Evolutionary conservation across 2,113 vertebrate genomes (phyloP).

Genomic region (Columba janthina): DNA sequence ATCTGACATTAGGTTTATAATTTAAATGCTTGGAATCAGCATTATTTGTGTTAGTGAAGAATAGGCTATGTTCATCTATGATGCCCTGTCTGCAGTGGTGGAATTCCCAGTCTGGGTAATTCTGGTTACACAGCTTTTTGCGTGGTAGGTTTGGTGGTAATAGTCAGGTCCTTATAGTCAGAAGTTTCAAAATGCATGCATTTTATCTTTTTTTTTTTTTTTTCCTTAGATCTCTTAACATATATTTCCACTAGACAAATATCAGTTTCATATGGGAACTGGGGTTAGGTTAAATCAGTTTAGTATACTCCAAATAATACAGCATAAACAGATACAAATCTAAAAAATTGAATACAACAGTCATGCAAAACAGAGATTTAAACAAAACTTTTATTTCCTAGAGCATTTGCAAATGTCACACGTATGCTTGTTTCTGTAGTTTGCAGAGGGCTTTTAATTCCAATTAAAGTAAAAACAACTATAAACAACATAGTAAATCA

Average conservation of each 20-base stretch:
- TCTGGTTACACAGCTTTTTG: neutral
- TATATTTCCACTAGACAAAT: neutral
- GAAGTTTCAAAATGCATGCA: neutral
- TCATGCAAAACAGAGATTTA: neutral
- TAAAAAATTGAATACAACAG: neutral
- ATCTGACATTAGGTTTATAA: neutral
- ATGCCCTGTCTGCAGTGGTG: neutral
- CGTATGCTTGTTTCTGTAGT: neutral
- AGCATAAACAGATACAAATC: neutral
- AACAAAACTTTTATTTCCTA: neutral
- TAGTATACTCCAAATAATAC: neutral
- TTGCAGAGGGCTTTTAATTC: neutral
- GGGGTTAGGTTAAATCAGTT: neutral
- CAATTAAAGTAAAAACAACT: neutral
- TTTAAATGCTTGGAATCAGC: neutral
- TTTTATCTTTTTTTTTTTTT: neutral
- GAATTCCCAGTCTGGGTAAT: neutral
- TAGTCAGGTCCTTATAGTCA: neutral
- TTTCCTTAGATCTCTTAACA: neutral
- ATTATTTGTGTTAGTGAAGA: neutral
- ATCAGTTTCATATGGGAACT: neutral
- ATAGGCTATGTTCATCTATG: neutral
- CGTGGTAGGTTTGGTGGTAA: neutral
- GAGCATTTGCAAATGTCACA: neutral
- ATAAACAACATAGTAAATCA: neutral